phyloP scores from a whole-genome alignment of 92 coral and sea anemone genomes.

The Galaxea fascicularis region DNA sequence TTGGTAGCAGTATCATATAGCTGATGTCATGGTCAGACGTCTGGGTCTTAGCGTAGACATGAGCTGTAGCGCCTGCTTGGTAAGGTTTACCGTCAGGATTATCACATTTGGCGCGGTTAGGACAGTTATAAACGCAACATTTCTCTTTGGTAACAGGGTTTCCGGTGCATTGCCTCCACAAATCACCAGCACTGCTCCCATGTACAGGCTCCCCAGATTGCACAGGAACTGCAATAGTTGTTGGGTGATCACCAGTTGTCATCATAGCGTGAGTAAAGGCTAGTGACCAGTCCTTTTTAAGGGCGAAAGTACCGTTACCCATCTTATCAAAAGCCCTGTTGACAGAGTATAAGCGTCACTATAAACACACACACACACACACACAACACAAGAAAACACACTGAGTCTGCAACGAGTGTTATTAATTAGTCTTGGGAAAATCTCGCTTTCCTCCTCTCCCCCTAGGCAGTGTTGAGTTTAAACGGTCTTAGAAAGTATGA shows the following conservation, averaged over 20 bases:
- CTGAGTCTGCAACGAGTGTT: no score
- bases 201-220: not conserved
- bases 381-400: no score
- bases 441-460: no score
- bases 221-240: not conserved
- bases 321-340: not conserved
- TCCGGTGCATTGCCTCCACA: not conserved
- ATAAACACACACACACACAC: no score
- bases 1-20: constrained; percentile 31
- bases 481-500: no score
- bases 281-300: not conserved
- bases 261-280: constrained; percentile 30
- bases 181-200: not conserved
- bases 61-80: constrained; percentile 36
- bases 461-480: no score
- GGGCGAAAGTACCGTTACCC: not conserved
- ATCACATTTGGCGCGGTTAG: not conserved
- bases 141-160: not conserved
- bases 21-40: constrained; percentile 20
- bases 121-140: constrained; percentile 10
- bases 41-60: constrained; percentile 34
- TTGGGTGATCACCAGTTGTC: constrained; percentile 30
- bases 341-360: not conserved
- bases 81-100: not conserved
- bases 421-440: no score